phyloP scores from a whole-genome alignment of 2,888 invertebrate species.

The Eupithecia centaureata region DNA sequence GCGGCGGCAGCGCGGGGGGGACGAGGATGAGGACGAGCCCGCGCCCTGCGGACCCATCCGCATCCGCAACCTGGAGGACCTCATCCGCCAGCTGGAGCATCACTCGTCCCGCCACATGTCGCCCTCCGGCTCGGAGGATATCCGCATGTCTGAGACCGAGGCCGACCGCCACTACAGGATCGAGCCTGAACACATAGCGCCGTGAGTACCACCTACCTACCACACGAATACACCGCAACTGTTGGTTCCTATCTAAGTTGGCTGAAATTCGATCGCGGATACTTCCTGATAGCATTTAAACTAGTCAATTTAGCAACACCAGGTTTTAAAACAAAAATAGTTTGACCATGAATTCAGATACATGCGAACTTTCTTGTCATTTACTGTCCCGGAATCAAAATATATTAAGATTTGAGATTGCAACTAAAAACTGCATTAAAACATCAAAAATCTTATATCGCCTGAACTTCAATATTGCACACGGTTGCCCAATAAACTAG shows the following conservation, averaged over 20 bases:
- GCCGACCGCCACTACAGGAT: conserved; percentile 94
- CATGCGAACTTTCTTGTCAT: not conserved
- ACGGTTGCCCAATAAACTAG: not conserved
- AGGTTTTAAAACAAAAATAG: too few relatives aligned
- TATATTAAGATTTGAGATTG: not conserved
- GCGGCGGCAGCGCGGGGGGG: conserved; percentile 69
- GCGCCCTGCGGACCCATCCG: conserved; percentile 93
- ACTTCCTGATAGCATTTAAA: not conserved
- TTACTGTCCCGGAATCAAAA: too few relatives aligned
- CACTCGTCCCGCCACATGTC: conserved; percentile 94
- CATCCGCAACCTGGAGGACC: conserved; percentile 95
- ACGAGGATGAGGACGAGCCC: conserved; percentile 88
- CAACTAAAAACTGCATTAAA: not conserved
- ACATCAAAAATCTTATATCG: not conserved
- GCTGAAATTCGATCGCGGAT: not conserved
- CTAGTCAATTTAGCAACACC: too few relatives aligned
- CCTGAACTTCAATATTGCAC: not conserved
- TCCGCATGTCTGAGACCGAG: conserved; percentile 94
- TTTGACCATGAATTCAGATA: not conserved
- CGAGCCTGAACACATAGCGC: conserved; percentile 83
- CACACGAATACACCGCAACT: not conserved
- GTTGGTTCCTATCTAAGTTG: not conserved
- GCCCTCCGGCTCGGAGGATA: conserved; percentile 95
- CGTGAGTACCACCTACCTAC: conserved; percentile 64
- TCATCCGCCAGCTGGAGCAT: conserved; percentile 94